phyloP scores from a whole-genome alignment of 1,140 invertebrate genomes.

The Aphidius ervi region DNA sequence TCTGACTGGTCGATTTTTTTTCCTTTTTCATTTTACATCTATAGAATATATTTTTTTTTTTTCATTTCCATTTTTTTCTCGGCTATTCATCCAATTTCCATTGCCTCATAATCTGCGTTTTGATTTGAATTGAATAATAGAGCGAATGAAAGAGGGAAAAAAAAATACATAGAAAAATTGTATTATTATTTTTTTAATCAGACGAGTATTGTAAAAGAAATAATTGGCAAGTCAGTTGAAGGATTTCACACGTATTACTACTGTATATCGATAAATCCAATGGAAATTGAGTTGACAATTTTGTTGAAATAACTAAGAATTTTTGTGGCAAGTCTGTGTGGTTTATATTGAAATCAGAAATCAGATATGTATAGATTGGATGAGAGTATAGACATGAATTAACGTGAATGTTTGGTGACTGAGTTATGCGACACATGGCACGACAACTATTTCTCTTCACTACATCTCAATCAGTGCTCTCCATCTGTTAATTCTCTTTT shows the following conservation, averaged over 20 bases:
- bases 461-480: slow-evolving; percentile 21
- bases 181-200: too few relatives aligned
- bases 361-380: too few relatives aligned
- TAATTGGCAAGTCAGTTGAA: too few relatives aligned
- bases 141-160: slow-evolving; percentile 3
- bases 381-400: background rate
- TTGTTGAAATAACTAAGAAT: too few relatives aligned
- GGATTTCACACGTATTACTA: too few relatives aligned
- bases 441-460: slow-evolving; percentile 10
- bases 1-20: background rate
- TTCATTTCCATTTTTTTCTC: background rate
- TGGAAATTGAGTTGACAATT: too few relatives aligned
- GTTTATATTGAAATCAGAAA: too few relatives aligned
- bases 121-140: background rate
- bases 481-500: slow-evolving; percentile 19
- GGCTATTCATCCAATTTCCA: too few relatives aligned
- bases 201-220: too few relatives aligned
- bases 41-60: background rate
- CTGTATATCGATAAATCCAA: too few relatives aligned
- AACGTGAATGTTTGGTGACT: background rate
- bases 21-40: background rate
- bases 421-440: slow-evolving; percentile 19
- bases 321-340: too few relatives aligned
- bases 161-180: background rate
- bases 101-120: background rate